Conservation (phyloP, 2,113 vertebrate species). For the Albula glossodonta region DNA sequence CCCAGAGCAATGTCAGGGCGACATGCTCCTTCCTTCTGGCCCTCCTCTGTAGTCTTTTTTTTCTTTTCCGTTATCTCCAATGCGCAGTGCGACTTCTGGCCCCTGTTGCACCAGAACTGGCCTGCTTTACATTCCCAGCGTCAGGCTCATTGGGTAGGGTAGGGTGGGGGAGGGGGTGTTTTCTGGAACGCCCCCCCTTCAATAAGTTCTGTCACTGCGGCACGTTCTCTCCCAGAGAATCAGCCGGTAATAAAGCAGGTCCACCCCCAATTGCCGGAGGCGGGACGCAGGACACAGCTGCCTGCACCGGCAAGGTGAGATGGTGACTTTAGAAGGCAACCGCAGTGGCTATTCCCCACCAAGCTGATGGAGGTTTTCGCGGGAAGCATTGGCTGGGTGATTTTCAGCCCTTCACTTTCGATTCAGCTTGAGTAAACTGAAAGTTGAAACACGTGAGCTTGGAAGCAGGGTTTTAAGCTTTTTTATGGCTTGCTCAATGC, state of each 20-base stretch:
- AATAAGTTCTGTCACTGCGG: constrained; percentile 45
- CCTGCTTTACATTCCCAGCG: constrained; percentile 30
- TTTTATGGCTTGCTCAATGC: not conserved
- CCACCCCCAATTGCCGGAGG: constrained; percentile 36
- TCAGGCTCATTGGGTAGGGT: not conserved
- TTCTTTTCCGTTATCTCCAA: constrained; percentile 30
- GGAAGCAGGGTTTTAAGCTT: not conserved
- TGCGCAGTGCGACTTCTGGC: constrained; percentile 1
- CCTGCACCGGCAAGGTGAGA: constrained; percentile 28
- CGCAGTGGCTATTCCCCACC: not conserved
- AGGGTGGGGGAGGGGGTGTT: not conserved
- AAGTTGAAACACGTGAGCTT: not conserved
- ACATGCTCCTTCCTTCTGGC: not conserved
- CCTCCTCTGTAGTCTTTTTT: not conserved
- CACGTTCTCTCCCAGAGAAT: constrained; percentile 12
- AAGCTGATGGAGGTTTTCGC: not conserved
- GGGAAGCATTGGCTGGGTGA: not conserved
- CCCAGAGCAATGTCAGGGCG: not conserved
- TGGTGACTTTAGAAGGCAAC: constrained; percentile 47
- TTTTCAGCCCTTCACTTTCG: not conserved
- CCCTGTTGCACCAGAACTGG: not conserved
- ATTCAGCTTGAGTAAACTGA: not conserved
- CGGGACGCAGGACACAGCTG: constrained; percentile 35
- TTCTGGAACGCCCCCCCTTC: constrained; percentile 32
- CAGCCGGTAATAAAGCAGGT: constrained; percentile 38